Percentiles rank a stretch among this genome's conserved stretches.
phyloP scores from a whole-genome alignment of 2,113 vertebrate species.

The Sinosuthora webbiana region DNA sequence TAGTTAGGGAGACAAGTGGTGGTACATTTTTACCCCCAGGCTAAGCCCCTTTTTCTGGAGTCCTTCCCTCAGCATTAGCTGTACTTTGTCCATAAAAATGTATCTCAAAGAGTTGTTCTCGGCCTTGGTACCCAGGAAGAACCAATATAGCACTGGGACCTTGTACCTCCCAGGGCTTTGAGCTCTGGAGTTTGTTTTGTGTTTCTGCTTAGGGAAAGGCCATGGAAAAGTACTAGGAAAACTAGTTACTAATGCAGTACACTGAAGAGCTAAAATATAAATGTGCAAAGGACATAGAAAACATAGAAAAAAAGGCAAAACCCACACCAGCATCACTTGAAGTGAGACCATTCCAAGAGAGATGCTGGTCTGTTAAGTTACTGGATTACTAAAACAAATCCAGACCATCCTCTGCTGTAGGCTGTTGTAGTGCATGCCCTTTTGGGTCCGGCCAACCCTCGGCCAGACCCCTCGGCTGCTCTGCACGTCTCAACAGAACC shows the following conservation, averaged over 20 bases:
- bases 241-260: background rate
- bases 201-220: background rate
- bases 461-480: too few relatives aligned
- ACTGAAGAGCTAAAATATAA: background rate
- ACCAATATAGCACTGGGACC: background rate
- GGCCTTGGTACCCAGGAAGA: accelerated
- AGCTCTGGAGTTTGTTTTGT: background rate
- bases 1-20: background rate
- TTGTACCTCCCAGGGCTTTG: background rate
- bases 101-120: accelerated
- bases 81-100: background rate
- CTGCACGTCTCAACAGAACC: too few relatives aligned
- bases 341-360: background rate
- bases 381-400: background rate
- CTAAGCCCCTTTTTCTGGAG: background rate
- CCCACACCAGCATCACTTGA: background rate
- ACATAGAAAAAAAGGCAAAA: background rate
- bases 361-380: background rate
- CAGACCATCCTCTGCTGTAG: background rate
- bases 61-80: accelerated
- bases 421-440: too few relatives aligned
- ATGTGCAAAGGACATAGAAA: background rate
- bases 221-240: background rate
- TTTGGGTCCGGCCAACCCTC: too few relatives aligned
- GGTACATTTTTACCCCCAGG: too few relatives aligned